Evolutionary conservation across 2,797 vertebrate species (phyloP).

Genomic region (Avahi laniger): DNA sequence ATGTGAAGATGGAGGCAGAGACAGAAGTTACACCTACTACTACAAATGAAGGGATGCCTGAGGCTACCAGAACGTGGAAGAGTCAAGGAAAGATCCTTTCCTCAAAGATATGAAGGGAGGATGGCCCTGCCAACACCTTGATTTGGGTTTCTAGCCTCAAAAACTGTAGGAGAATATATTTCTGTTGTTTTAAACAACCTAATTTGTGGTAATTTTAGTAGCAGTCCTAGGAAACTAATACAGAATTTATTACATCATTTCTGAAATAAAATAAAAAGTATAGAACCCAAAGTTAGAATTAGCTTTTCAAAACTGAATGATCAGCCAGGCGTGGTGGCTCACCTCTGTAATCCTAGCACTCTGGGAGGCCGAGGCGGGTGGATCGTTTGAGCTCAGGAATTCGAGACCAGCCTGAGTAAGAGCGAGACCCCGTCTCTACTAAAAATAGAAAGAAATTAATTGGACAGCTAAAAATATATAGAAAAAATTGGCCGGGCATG

Average conservation of each 20-base stretch:
- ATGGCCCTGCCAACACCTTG: neutral
- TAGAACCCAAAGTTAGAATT: neutral
- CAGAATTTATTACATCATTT: neutral
- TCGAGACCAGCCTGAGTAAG: no score
- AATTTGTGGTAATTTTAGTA: neutral
- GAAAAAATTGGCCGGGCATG: no score
- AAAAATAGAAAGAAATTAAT: no score
- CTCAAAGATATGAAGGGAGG: neutral
- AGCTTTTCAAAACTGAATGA: neutral
- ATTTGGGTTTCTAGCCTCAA: neutral
- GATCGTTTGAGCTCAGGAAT: no score
- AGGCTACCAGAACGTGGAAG: neutral
- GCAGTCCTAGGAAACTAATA: neutral
- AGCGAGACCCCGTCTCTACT: no score
- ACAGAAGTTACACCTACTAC: neutral
- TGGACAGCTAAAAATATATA: no score
- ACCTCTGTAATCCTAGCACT: no score
- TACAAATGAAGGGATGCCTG: neutral
- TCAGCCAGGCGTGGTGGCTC: no score
- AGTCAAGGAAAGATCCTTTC: neutral
- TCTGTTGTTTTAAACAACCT: neutral
- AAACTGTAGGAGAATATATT: neutral
- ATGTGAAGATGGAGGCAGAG: neutral
- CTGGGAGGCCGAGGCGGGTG: no score
- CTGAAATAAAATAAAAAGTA: neutral